Evolutionary conservation across 2,797 vertebrate genomes (phyloP).

Genomic region (Esox lucius): DNA sequence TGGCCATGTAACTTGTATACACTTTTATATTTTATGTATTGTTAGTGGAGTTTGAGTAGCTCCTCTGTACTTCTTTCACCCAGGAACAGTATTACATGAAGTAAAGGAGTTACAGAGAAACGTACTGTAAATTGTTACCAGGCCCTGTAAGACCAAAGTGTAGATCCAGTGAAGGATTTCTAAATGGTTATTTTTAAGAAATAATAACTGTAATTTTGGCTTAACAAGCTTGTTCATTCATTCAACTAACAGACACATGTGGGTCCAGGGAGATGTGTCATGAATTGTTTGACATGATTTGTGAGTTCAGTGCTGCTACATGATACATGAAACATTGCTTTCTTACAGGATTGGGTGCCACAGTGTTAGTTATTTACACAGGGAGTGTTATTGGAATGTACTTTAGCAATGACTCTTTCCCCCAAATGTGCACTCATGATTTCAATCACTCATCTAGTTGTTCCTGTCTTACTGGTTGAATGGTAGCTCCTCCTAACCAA

Average conservation of each 20-base stretch:
- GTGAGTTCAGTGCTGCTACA: too few species aligned
- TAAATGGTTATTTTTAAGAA: neutral
- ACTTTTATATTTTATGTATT: neutral
- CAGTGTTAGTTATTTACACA: neutral
- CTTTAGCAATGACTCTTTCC: neutral
- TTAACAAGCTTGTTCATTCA: too few species aligned
- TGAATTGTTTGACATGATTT: too few species aligned
- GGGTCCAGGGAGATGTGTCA: too few species aligned
- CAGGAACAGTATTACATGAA: too few species aligned
- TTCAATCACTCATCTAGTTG: slow-evolving; percentile 32
- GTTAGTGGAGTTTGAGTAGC: neutral
- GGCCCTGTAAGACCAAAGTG: too few species aligned
- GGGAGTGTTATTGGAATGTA: neutral
- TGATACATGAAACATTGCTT: too few species aligned
- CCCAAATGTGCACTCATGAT: neutral
- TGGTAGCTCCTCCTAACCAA: neutral
- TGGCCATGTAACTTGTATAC: too few species aligned
- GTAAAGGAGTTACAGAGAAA: neutral
- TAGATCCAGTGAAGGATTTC: too few species aligned
- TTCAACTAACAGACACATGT: neutral
- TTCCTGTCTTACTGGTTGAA: slow-evolving; percentile 41
- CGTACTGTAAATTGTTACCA: neutral
- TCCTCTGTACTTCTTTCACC: too few species aligned
- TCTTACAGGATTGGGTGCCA: too few species aligned
- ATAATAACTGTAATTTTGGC: neutral